phyloP scores from a whole-genome alignment of 2,797 vertebrate species.

The Buceros bicornis region DNA sequence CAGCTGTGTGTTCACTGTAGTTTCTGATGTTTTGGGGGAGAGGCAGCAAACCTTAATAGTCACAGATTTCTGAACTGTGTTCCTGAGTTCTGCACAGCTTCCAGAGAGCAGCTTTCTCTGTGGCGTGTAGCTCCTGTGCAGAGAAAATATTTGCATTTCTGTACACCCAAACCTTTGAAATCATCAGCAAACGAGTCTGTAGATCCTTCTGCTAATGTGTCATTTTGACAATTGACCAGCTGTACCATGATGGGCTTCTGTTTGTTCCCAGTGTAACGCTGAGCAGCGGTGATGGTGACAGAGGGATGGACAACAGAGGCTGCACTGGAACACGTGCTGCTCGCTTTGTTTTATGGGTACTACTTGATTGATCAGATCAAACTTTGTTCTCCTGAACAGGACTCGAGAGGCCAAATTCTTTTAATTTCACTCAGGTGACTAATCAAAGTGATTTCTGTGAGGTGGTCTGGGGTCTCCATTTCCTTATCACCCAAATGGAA shows the following conservation, averaged over 20 bases:
- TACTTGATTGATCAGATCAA: slow-evolving; percentile 42
- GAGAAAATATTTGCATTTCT: neutral
- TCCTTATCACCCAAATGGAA: neutral
- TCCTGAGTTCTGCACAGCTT: neutral
- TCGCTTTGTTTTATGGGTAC: slow-evolving; percentile 29
- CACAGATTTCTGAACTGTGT: neutral
- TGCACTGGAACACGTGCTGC: slow-evolving; percentile 15
- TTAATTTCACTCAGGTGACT: neutral
- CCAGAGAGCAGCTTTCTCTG: neutral
- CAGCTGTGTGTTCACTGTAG: neutral
- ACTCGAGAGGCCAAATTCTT: neutral
- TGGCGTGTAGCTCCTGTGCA: neutral
- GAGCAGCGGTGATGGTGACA: slow-evolving; percentile 16
- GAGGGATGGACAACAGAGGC: slow-evolving; percentile 4
- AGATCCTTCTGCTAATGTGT: slow-evolving; percentile 20
- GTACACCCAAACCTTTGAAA: slow-evolving; percentile 8
- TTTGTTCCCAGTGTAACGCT: slow-evolving; percentile 21
- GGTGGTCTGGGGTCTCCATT: neutral
- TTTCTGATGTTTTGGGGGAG: neutral
- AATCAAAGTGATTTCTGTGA: neutral
- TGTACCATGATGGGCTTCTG: slow-evolving; percentile 14
- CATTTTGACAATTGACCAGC: slow-evolving; percentile 18
- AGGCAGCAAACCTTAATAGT: neutral
- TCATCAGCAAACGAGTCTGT: neutral
- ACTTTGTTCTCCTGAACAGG: neutral